phyloP scores from a whole-genome alignment of 2,888 invertebrate species.

The Brenthis hecate region DNA sequence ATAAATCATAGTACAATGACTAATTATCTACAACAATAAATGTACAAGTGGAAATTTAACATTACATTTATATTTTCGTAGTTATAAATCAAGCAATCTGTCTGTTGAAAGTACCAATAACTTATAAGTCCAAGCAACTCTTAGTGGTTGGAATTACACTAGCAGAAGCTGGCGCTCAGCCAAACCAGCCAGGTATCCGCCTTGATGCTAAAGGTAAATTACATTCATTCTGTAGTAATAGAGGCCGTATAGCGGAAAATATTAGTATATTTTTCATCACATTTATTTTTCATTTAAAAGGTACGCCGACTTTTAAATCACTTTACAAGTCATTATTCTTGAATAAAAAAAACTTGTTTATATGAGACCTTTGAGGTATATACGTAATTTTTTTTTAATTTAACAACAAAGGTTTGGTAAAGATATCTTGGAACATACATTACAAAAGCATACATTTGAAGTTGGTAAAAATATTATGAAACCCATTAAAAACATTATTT shows the following conservation, averaged over 20 bases:
- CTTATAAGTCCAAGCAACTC: constrained; percentile 17
- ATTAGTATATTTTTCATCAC: background rate
- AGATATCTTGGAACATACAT: no score
- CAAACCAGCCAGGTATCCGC: constrained; percentile 21
- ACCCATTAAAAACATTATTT: no score
- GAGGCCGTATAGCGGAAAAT: background rate
- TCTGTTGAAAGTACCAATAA: constrained; percentile 21
- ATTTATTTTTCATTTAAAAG: no score
- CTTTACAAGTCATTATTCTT: no score
- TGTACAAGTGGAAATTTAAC: background rate
- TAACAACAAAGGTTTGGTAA: no score
- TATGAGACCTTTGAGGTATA: no score
- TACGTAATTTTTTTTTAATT: no score
- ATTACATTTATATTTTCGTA: background rate
- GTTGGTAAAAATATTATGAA: no score
- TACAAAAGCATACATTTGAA: no score
- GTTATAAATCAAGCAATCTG: constrained; percentile 14
- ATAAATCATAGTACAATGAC: no score
- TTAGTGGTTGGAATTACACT: constrained; percentile 22
- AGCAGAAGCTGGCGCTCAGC: constrained; percentile 27
- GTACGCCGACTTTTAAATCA: no score
- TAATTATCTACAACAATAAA: background rate
- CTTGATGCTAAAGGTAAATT: constrained; percentile 14
- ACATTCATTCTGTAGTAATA: constrained; percentile 9
- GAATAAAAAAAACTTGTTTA: no score